Evolutionary conservation across 2,113 vertebrate species (phyloP).

Genomic region (Mormoops blainvillei): DNA sequence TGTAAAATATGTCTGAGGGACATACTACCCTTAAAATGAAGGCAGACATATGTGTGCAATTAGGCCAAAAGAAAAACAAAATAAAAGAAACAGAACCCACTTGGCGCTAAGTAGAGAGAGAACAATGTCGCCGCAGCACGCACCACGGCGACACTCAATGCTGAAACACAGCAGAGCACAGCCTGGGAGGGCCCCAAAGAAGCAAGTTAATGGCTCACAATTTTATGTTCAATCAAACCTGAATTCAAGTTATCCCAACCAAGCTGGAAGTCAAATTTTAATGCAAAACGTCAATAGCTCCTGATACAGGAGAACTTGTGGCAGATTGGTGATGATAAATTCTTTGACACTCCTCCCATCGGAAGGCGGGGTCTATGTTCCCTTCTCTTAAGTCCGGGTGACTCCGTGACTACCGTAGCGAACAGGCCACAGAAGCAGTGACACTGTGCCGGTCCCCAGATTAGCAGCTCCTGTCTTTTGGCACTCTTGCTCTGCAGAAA

Average conservation of each 20-base stretch:
- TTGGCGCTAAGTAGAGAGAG: neutral
- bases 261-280: neutral
- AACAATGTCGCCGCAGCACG: neutral
- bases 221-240: neutral
- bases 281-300: neutral
- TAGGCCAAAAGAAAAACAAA: neutral
- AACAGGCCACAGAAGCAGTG: neutral
- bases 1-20: neutral
- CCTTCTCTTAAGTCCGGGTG: neutral
- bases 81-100: neutral
- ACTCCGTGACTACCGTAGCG: neutral
- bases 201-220: neutral
- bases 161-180: neutral
- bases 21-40: neutral
- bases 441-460: neutral
- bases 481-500: neutral
- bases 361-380: neutral
- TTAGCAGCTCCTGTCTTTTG: neutral
- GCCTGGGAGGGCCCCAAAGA: neutral
- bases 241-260: neutral
- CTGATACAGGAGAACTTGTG: neutral
- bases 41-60: neutral
- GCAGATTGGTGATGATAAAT: neutral
- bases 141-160: neutral
- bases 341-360: neutral